phyloP scores from a whole-genome alignment of 30 jellyfish, hydroid and myxozoan genomes.

The Aurelia sp. region DNA sequence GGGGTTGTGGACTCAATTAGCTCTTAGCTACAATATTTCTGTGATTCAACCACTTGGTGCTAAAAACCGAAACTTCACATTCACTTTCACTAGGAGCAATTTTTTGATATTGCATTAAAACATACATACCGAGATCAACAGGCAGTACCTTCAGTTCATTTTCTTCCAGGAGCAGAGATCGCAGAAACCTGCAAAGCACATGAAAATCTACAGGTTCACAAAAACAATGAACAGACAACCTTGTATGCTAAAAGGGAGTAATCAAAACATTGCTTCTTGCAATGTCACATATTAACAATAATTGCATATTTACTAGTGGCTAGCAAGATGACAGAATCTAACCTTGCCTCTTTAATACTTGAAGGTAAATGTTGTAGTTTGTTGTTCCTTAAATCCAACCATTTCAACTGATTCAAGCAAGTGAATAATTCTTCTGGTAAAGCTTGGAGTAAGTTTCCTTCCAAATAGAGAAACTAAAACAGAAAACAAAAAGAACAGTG shows the following conservation, averaged over 20 bases:
- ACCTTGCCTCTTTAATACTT: constrained; percentile 70
- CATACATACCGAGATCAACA: constrained; percentile 64
- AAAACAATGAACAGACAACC: not conserved
- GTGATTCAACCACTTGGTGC: no score
- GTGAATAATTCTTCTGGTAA: constrained; percentile 64
- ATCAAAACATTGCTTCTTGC: no score
- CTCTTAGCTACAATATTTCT: no score
- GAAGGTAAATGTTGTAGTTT: constrained; percentile 39
- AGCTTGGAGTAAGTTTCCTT: constrained; percentile 57
- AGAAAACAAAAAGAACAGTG: not conserved
- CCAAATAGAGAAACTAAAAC: constrained; percentile 73
- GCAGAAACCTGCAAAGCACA: constrained; percentile 37
- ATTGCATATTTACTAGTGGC: no score
- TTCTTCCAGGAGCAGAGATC: constrained; percentile 74
- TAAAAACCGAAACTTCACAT: no score
- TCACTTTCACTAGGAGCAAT: no score
- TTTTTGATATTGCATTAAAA: not conserved
- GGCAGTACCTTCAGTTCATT: constrained; percentile 53
- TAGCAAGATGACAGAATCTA: no score
- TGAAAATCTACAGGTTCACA: not conserved
- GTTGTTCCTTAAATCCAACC: constrained; percentile 81
- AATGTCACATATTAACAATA: no score
- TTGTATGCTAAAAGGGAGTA: no score
- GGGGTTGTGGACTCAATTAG: no score
- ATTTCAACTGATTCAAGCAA: constrained; percentile 33